These are phyloP conservation scores for Phrynocephalus guinanensis DNA, from an alignment of 2,797 vertebrate species.

Conservation along the genomic window DNA sequence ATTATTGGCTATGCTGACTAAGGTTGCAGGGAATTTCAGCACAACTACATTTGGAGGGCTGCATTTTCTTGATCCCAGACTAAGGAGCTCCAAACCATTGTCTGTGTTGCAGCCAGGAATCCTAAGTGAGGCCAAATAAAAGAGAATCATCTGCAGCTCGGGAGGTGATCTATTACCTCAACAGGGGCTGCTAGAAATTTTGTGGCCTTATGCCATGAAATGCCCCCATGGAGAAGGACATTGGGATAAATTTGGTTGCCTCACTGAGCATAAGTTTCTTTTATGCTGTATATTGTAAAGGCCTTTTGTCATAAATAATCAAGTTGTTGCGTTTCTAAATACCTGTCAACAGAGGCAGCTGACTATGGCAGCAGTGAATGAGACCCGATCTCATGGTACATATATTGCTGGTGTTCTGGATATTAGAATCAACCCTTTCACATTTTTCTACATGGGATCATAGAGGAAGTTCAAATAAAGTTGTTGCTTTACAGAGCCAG, in stretches of 20 bases:
- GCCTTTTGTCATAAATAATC: too few species aligned
- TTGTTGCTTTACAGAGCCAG: background rate
- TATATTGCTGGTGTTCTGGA: background rate
- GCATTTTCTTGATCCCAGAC: background rate
- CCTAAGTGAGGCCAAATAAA: background rate
- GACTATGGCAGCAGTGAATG: background rate
- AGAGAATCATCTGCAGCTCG: background rate
- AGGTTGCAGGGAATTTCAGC: background rate
- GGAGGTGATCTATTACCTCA: background rate
- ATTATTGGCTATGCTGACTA: background rate
- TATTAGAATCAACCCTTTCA: background rate
- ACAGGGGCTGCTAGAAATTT: background rate
- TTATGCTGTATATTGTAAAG: too few species aligned
- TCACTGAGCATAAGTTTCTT: background rate
- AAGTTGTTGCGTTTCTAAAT: too few species aligned
- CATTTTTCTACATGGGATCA: background rate
- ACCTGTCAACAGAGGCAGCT: too few species aligned
- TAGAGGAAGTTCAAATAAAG: background rate
- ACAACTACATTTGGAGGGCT: background rate
- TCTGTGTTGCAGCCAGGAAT: conserved; percentile 1
- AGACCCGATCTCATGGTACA: background rate
- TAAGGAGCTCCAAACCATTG: background rate
- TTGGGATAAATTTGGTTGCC: background rate
- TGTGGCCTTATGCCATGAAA: background rate
- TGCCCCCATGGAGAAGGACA: background rate